Percentiles rank a stretch among this genome's conserved stretches.
Conservation (phyloP, 2,113 vertebrate species). For the Hirundichthys speculiger region DNA sequence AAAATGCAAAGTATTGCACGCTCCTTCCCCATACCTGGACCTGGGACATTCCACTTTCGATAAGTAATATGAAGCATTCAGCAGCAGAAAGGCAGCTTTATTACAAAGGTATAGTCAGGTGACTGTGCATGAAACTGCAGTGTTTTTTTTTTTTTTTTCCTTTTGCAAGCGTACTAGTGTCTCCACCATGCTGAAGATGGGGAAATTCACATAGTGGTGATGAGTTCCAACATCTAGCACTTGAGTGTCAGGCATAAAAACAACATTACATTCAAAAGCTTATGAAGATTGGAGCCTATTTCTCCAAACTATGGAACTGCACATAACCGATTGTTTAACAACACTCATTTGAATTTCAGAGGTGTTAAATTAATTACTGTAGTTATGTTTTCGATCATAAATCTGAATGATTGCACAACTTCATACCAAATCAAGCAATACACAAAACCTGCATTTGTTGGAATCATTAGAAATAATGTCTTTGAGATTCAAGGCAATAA, state of each 20-base stretch:
- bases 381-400: background rate
- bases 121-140: background rate
- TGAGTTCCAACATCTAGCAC: constrained; percentile 1
- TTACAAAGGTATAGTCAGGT: background rate
- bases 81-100: background rate
- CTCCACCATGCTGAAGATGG: background rate
- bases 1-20: no score
- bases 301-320: background rate
- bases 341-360: background rate
- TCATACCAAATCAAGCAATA: background rate
- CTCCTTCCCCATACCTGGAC: constrained; percentile 35
- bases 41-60: constrained; percentile 22
- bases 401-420: no score
- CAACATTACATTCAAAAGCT: constrained; percentile 8
- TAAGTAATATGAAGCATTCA: no score
- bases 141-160: background rate
- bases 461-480: no score
- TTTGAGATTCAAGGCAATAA: no score
- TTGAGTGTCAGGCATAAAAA: background rate
- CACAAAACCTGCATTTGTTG: no score
- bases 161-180: background rate
- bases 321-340: background rate
- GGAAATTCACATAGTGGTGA: background rate
- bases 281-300: background rate
- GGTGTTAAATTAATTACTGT: background rate